These are phyloP conservation scores for Cremastinae sp. DNA, from an alignment of 2,888 invertebrate genomes.

Conservation along the genomic window DNA sequence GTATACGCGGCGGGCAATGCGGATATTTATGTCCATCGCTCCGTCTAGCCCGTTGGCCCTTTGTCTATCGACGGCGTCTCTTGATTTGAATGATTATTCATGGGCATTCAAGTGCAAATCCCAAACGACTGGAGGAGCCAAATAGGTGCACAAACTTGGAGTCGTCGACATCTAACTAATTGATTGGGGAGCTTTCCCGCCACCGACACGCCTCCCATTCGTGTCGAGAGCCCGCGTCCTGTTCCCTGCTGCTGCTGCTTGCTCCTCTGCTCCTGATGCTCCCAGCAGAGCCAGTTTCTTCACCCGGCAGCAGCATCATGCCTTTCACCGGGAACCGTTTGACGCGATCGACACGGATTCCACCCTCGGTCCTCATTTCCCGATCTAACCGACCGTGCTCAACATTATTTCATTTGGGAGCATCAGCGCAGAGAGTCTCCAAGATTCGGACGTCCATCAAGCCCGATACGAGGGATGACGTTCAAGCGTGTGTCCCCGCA, in stretches of 20 bases:
- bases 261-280: background rate
- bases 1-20: background rate
- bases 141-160: constrained; percentile 67
- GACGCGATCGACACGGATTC: constrained; percentile 41
- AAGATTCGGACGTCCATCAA: too few species aligned
- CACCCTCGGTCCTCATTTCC: constrained; percentile 2
- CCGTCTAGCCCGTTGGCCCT: background rate
- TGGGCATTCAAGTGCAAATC: constrained; percentile 70
- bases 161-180: constrained; percentile 70
- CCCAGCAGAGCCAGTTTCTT: background rate
- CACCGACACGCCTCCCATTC: constrained; percentile 60
- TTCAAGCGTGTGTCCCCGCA: too few species aligned
- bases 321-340: constrained; percentile 54
- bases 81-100: constrained; percentile 70
- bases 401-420: too few species aligned
- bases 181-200: constrained; percentile 68
- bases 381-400: background rate
- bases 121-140: constrained; percentile 65
- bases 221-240: constrained; percentile 32
- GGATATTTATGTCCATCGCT: background rate
- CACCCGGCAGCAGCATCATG: background rate
- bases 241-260: background rate
- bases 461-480: too few species aligned
- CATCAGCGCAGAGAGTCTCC: too few species aligned
- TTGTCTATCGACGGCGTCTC: constrained; percentile 18